Base-by-base conservation (phyloP, 2,113 vertebrate genomes). In the Microcebus jonahi region DNA sequence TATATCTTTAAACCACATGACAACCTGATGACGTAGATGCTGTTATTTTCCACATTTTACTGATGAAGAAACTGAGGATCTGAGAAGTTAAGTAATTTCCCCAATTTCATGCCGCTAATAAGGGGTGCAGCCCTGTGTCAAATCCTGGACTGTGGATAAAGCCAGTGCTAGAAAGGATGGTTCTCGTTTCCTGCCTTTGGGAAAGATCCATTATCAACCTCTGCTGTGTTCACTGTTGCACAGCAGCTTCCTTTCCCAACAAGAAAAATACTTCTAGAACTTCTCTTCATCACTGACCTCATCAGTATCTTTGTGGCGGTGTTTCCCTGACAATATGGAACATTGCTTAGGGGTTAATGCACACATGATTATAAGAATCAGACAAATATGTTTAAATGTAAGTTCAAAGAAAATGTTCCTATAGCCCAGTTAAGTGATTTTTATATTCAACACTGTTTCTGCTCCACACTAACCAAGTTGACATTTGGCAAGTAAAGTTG, bases 391-490 rank as follows among this genome's bases (percentile, higher is more conserved):
- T 8, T 87, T 50, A 48, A 90, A 17, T 20, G 5, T 45, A 29
- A 83, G 34, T 50, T 93, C 39, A 55, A 82, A 94, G 71, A 61
- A 91, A 88, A 93, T 8, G 7, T 61, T 71, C n/a, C 45, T 21
- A 23, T 81, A 81, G 39, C 45, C 10, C 7, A 42, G 11, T n/a
- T 63, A 36, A 84, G 21, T 27, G 27, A 68, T 23, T 79, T 95
- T 83, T 85, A 63, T 42, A 27, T 90, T 50, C 10, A 36, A 42
- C 21, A 39, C 29, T n/a, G 4, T 45, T 34, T 45, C 61, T 42
- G 50, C 67, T 71, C 65, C 63, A 79, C 39, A 57, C 25, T 29
- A 42, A 57, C 29, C 27, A 68, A 48, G 68, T 31, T 21, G 27
- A 48, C 67, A n/a, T 67, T 73, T 55, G 65, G 39, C 45, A 82